Conservation (phyloP, 2,113 vertebrate genomes). For the Gambusia holbrooki region DNA sequence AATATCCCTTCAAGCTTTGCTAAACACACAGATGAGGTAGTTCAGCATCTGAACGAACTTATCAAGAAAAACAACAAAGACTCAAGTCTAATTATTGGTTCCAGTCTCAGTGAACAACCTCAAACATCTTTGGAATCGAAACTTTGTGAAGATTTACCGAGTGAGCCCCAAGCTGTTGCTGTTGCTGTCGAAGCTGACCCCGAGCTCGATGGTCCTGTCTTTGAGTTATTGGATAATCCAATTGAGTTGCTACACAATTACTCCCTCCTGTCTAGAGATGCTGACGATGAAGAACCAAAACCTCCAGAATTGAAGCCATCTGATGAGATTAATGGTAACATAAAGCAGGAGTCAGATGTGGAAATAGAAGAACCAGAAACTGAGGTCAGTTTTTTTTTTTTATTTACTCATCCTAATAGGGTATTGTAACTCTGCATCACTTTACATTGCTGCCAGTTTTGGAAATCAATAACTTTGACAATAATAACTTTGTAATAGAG, state of each 20-base stretch:
- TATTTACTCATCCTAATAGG: neutral
- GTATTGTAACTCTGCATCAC: neutral
- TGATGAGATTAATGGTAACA: constrained; percentile 21
- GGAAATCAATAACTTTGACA: neutral
- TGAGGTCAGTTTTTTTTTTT: constrained; percentile 48
- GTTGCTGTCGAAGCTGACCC: constrained; percentile 40
- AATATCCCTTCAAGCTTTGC: constrained; percentile 12
- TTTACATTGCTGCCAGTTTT: neutral
- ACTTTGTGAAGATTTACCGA: constrained; percentile 1
- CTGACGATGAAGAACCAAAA: constrained; percentile 45
- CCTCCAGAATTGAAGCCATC: constrained; percentile 15
- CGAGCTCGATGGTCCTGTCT: constrained; percentile 55
- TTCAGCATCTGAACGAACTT: constrained; percentile 3
- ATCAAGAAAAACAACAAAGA: constrained; percentile 24
- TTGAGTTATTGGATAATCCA: constrained; percentile 53
- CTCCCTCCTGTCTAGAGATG: constrained; percentile 51
- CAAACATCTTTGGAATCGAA: neutral
- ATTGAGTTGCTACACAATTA: constrained; percentile 76
- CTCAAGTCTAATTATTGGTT: neutral
- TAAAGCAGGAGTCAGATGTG: neutral
- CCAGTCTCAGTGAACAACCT: neutral
- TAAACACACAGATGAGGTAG: neutral
- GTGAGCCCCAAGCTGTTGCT: constrained; percentile 7
- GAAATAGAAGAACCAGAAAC: constrained; percentile 1
- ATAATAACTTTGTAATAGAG: neutral